Evolutionary conservation across 2,797 vertebrate species (phyloP).

Genomic region (Pseudochaenichthys georgianus): DNA sequence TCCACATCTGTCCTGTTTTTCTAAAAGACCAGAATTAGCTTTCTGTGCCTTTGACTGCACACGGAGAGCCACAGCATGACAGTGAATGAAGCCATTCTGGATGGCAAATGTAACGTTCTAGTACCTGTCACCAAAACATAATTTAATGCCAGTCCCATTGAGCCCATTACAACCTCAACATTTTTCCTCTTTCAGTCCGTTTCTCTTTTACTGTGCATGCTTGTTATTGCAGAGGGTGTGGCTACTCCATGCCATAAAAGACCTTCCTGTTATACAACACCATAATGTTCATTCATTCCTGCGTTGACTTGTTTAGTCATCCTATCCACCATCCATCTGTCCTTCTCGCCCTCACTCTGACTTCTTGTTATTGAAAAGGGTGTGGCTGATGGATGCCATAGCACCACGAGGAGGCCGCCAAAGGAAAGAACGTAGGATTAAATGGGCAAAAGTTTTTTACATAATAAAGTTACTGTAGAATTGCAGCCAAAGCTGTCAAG

Average conservation of each 20-base stretch:
- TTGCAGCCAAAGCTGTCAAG: constrained; percentile 17
- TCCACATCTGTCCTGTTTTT: constrained; percentile 16
- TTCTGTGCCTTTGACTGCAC: constrained; percentile 1
- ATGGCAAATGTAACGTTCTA: constrained; percentile 26
- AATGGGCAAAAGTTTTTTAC: constrained; percentile 36
- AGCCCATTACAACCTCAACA: constrained; percentile 30
- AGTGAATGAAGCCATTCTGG: constrained; percentile 15
- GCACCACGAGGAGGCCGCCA: constrained; percentile 45
- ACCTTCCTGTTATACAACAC: constrained; percentile 58
- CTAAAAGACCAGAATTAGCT: neutral
- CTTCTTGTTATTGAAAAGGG: constrained; percentile 68
- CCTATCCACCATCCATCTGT: constrained; percentile 49
- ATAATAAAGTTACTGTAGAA: constrained; percentile 33
- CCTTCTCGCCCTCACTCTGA: constrained; percentile 31
- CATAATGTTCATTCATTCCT: constrained; percentile 58
- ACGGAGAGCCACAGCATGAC: neutral
- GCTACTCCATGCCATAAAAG: constrained; percentile 42
- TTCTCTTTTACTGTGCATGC: constrained; percentile 8
- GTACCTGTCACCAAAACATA: constrained; percentile 17
- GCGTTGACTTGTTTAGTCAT: constrained; percentile 60
- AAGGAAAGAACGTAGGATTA: constrained; percentile 9
- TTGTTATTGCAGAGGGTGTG: constrained; percentile 67
- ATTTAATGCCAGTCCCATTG: constrained; percentile 46
- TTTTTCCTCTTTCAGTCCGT: constrained; percentile 40
- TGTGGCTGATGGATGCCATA: constrained; percentile 58